Percentiles rank a stretch among this genome's conserved stretches.
These are phyloP conservation scores for Otolemur garnettii DNA, from an alignment of 2,113 vertebrate species.

Conservation along the genomic window DNA sequence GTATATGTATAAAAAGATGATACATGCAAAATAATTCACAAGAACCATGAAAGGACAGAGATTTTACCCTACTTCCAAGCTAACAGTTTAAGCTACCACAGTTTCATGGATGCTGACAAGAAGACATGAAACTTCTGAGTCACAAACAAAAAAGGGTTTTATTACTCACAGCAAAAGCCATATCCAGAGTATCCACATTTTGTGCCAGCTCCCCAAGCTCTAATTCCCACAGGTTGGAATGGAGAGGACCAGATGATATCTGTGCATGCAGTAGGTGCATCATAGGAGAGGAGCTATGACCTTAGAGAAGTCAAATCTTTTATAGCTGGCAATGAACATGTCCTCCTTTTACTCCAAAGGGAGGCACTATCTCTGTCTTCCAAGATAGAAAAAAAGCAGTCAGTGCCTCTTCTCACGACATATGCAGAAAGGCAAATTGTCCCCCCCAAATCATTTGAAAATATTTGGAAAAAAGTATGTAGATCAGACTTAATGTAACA, in stretches of 20 bases:
- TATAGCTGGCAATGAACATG: neutral
- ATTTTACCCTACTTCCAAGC: neutral
- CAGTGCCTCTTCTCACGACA: neutral
- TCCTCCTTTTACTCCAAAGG: neutral
- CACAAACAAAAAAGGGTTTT: constrained; percentile 20
- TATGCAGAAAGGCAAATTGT: neutral
- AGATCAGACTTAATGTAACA: neutral
- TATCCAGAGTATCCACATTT: neutral
- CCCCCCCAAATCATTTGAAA: constrained; percentile 26
- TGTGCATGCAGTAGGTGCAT: neutral
- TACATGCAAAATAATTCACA: neutral
- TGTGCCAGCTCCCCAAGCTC: neutral
- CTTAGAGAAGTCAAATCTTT: neutral
- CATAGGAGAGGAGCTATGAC: neutral
- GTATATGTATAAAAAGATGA: neutral
- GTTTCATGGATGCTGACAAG: neutral
- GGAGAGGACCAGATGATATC: neutral
- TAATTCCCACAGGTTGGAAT: neutral
- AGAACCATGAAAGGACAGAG: neutral
- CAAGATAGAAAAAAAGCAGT: neutral
- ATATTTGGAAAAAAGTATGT: neutral
- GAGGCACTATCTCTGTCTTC: neutral
- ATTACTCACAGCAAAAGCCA: neutral
- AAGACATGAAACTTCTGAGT: neutral
- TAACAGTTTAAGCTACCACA: neutral